Conservation (phyloP, 2,888 invertebrate species). For the Apodemia hepburni region DNA sequence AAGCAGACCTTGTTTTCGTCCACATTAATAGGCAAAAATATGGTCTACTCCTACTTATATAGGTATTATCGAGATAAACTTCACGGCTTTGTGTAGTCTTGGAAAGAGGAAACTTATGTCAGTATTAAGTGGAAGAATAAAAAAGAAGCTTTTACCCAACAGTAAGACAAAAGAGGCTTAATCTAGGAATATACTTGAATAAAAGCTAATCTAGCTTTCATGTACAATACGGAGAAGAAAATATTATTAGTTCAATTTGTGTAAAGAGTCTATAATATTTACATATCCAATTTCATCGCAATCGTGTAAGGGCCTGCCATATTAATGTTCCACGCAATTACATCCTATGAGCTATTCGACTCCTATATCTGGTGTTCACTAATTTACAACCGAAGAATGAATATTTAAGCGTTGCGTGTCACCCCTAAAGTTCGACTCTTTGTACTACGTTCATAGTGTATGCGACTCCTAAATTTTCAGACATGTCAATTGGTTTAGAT, state of each 20-base stretch:
- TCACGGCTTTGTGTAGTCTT: too few species aligned
- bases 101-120: too few species aligned
- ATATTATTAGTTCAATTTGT: background rate
- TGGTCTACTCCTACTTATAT: too few species aligned
- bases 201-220: background rate
- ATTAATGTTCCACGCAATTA: conserved; percentile 6
- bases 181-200: too few species aligned
- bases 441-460: conserved; percentile 39
- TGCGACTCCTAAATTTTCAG: conserved; percentile 28
- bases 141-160: too few species aligned
- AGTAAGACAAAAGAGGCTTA: too few species aligned
- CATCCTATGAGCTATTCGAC: conserved; percentile 8
- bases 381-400: conserved; percentile 71
- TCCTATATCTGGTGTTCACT: conserved; percentile 32
- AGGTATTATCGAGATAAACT: too few species aligned
- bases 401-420: conserved; percentile 67
- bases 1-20: too few species aligned
- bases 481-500: conserved; percentile 24
- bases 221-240: background rate
- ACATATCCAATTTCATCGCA: background rate
- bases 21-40: too few species aligned
- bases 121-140: too few species aligned
- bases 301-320: background rate
- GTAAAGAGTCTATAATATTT: background rate
- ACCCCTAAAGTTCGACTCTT: conserved; percentile 58